Conservation (phyloP, 2,113 vertebrate genomes). For the Gavia stellata region DNA sequence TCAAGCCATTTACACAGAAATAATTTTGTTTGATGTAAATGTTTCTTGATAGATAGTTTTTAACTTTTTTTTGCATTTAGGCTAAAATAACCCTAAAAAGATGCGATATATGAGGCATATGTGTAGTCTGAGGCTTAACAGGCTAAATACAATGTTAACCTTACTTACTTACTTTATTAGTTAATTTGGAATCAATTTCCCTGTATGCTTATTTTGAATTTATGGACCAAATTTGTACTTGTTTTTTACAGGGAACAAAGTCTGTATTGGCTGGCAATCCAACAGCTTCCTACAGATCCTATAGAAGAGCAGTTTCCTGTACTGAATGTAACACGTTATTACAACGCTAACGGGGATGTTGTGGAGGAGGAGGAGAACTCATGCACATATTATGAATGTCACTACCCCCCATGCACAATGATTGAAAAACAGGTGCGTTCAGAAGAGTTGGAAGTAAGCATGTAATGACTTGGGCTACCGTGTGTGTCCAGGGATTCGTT, state of each 20-base stretch:
- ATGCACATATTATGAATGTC: constrained; percentile 98
- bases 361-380: constrained; percentile 97
- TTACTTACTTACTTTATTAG: not conserved
- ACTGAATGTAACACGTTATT: constrained; percentile 92
- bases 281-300: constrained; percentile 95
- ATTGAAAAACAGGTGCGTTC: constrained; percentile 92
- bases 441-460: not conserved
- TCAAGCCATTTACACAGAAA: not conserved
- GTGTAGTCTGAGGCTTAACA: not conserved
- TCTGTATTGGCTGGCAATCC: constrained; percentile 97
- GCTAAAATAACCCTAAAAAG: not conserved
- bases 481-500: not conserved
- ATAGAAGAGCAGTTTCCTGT: constrained; percentile 97
- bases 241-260: constrained; percentile 87
- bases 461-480: fast-evolving
- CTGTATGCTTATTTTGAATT: not conserved
- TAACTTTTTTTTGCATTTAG: not conserved
- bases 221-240: not conserved
- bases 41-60: not conserved
- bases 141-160: not conserved
- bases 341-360: constrained; percentile 96
- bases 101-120: not conserved
- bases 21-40: not conserved
- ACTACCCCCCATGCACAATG: constrained; percentile 95
- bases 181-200: not conserved